Evolutionary conservation across 2,797 vertebrate species (phyloP), one percentile per base, ranked within the genome.

Genomic region (Anas bernieri): DNA sequence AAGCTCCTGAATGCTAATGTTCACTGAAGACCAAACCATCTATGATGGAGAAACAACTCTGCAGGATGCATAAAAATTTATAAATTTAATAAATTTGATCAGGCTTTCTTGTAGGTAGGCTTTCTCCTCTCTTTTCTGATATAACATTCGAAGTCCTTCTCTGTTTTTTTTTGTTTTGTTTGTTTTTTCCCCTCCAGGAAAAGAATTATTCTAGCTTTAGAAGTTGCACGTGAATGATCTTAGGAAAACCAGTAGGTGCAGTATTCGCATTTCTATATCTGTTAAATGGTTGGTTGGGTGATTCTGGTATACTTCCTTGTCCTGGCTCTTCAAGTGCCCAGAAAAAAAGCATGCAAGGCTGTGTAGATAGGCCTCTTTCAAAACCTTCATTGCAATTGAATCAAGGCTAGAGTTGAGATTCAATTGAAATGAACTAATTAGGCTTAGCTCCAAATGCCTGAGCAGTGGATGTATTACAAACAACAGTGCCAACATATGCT

Each of bases 391-490:
- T 86, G 93, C 94, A 64, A 63, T 69, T 72, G 81, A 93, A 94
- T 88, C 68, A 88, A 74, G 88, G 86, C 91, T 92, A 20, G 86
- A 88, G 89, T 58, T 93, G 94, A 84, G 90, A 85, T 90, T 96
- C 90, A 92, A 23, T 94, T 94, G 94, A 81, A 94, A 45, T 17
- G 88, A 90, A 68, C 91, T 96, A 96, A 96, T 97, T 96, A 96
- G 96, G 95, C 94, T 72, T 45, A 61, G 41, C 56, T 95, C 94
- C 96, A 96, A 93, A 67, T 69, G 90, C 72, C 77, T 37, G 61
- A 80, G 81, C 0, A 2, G 59, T 93, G 90, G 68, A 85, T 68
- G 78, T 30, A 22, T 86, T 90, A 68, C 74, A 86, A 85, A 73
- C 79, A 70, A 7, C 2, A 1, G 41, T 83, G 94, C 85, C 92